Evolutionary conservation across 2,113 vertebrate species (phyloP), one percentile per base, ranked within the genome.

Genomic region (Halcyon malimbica): DNA sequence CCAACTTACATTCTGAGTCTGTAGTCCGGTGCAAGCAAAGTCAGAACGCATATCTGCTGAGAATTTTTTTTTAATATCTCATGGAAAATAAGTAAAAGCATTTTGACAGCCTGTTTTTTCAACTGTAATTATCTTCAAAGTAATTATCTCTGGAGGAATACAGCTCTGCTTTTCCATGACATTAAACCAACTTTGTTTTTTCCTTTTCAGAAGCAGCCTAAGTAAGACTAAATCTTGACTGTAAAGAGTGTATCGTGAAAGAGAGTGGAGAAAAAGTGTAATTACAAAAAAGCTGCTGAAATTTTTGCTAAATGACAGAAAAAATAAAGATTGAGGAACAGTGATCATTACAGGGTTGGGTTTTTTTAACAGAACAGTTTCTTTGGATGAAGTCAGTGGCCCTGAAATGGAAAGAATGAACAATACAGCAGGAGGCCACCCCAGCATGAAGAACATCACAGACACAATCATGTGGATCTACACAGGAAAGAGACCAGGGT

Each of bases 71-170:
- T 5, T 2, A 5, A 77, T 65, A 70, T 10, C 3, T 19, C 24
- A 33, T 26, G 19, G 65, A 92, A 94, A 90, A 59, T 35, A 93
- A 91, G n/a, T 46, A 18, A 69, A 73, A 67, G 35, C 10, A 21
- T 68, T 96, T 91, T 90, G 46, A 78, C 42, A 56, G 65, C 14
- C 64, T 13, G 63, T 89, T 63, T 65, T 88, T 93, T 70, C 69
- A 82, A 12, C 79, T 75, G 70, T 79, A 93, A 94, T 96, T 91
- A 93, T 90, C 81, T 94, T 79, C n/a, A 46, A 90, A 93, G 87
- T 90, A 89, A 96, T 96, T 96, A 95, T 84, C 80, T 87, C 64
- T 69, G n/a, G 79, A 96, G 76, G 39, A 95, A 88, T 69, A 89
- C 33, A 92, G 83, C 75, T 83, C 50, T 62, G 41, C 60, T 92